Conservation (phyloP, 2,113 vertebrate species). For the Periophthalmodon schlosseri region DNA sequence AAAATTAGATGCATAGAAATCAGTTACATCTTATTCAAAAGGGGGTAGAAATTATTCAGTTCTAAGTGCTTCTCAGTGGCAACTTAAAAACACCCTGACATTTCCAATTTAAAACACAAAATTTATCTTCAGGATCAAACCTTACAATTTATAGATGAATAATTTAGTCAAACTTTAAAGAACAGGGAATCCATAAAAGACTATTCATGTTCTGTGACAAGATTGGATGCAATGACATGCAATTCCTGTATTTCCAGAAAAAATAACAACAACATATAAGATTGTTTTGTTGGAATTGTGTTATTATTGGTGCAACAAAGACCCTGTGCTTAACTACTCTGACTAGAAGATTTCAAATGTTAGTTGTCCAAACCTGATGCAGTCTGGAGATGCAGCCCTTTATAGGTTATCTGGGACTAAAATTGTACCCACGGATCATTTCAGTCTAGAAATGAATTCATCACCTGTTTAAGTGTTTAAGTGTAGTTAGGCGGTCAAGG, state of each 20-base stretch:
- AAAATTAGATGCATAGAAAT: slow-evolving; percentile 77
- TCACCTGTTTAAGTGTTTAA: slow-evolving; percentile 11
- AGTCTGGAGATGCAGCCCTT: slow-evolving; percentile 62
- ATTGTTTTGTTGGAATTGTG: slow-evolving; percentile 8
- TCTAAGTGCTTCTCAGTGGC: slow-evolving; percentile 20
- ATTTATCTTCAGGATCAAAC: slow-evolving; percentile 8
- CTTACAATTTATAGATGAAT: slow-evolving; percentile 7
- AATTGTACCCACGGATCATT: slow-evolving; percentile 15
- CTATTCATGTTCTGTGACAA: slow-evolving; percentile 1
- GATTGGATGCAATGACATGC: slow-evolving; percentile 12
- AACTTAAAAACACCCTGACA: slow-evolving; percentile 25
- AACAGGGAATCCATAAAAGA: slow-evolving; percentile 24
- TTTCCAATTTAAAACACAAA: neutral
- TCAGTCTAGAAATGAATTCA: slow-evolving; percentile 26
- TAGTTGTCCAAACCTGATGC: slow-evolving; percentile 27
- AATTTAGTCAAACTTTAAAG: slow-evolving; percentile 5
- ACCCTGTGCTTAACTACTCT: slow-evolving; percentile 38
- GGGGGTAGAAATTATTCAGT: slow-evolving; percentile 13
- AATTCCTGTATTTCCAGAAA: slow-evolving; percentile 4
- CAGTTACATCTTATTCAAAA: slow-evolving; percentile 53
- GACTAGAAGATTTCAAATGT: slow-evolving; percentile 37
- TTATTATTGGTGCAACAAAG: slow-evolving; percentile 24
- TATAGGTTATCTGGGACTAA: slow-evolving; percentile 35
- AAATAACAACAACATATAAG: slow-evolving; percentile 1
- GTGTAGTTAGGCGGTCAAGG: neutral